Evolutionary conservation across 2,888 invertebrate genomes (phyloP), one percentile per base, ranked within the genome.

Genomic region (Geophilus truncorum): DNA sequence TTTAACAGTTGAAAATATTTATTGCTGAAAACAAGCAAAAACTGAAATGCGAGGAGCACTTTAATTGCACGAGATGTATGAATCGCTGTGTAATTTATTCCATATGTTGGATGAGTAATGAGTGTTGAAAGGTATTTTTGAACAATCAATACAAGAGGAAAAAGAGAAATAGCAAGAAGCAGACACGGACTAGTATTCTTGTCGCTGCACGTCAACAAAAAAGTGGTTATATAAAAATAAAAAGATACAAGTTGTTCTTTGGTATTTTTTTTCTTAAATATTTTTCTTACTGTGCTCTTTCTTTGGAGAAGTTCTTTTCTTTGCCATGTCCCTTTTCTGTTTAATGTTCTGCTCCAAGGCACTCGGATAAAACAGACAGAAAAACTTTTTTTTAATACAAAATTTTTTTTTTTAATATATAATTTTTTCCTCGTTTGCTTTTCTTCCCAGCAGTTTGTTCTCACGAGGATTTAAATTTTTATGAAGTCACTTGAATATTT

Each of bases 281-380:
- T 70, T 70, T 70, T 25, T 25, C 15, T 28, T 45, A 28, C 28
- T 70, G n/a, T n/a, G n/a, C n/a, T 5, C 28, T 70, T 70, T 12
- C 28, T 10, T 25, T 10, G 70, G 28, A 25, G 70, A 70, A 70
- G 25, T 70, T 28, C n/a, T n/a, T 70, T 57, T 70, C 25, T 25
- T 70, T 70, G 23, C 12, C 10, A 25, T 70, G 70, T 70, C 70
- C 70, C 28, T 70, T n/a, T 70, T 70, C 28, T 70, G 70, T 70
- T 62, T 70, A 70, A 70, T 70, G 70, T 70, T 70, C 70, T 70
- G 70, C 70, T 70, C 28, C 28, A 70, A 70, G 70, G 70, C 70
- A 70, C n/a, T 70, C 70, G 70, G 70, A 70, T 70, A 70, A 70
- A 70, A 70, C 70, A 70, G 70, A 70, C 70, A 70, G 28, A 70